Evolutionary conservation across 2,797 vertebrate genomes (phyloP), one percentile per base, ranked within the genome.

Genomic region (Catostomus latipinnis): DNA sequence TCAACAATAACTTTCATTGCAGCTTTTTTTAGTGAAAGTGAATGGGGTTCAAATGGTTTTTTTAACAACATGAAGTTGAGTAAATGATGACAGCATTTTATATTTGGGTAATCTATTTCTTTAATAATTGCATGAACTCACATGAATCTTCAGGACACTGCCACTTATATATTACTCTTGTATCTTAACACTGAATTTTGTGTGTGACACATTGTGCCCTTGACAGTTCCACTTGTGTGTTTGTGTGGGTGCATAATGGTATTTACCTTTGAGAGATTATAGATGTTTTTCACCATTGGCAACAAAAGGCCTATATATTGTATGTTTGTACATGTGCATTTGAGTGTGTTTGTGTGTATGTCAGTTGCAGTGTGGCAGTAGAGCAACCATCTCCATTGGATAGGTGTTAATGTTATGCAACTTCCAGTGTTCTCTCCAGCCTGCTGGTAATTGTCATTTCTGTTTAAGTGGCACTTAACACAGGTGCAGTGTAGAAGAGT

Each of bases 361-460:
- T 82, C 70, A 77, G 34, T 34, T 34, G 4, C 34, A 34, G 22
- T 74, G 80, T 65, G 62, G 72, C 85, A 89, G 87, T 88, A 90
- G 83, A 82, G 61, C 74, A 13, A 85, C 83, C 84, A 73, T 69
- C 45, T 77, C 75, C 57, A 71, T 60, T 82, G 70, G 57, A 83
- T 74, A 80, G 72, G 71, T 71, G 62, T 62, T 4, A 50, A 71
- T 76, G 70, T 18, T 63, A 53, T 63, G 46, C 62, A 49, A 62
- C 43, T 34, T 78, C 46, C 71, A 52, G 46, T 70, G 74, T 52
- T 70, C 67, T 71, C 53, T 79, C 18, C 50, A 66, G 56, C 57
- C 58, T 54, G 78, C 60, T 72, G 52, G 50, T 60, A 67, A 80
- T 67, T 57, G 71, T 16, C 22, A 34, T 80, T 80, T 12, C 56